Percentiles rank a stretch among this genome's conserved stretches.
phyloP scores from a whole-genome alignment of 2,797 vertebrate species.

The Mormyrops boulengeri region DNA sequence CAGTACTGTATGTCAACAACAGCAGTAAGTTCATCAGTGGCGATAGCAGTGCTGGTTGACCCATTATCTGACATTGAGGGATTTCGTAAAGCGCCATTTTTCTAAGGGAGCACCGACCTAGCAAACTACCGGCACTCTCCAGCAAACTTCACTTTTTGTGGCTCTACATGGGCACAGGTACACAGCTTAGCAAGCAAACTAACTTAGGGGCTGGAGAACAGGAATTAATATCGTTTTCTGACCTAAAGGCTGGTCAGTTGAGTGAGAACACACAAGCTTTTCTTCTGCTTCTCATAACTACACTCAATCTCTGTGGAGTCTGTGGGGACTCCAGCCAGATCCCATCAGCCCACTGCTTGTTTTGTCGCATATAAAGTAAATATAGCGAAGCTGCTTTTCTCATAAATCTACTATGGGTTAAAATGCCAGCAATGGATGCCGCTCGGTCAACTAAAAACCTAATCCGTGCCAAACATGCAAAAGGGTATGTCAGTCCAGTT shows the following conservation, averaged over 20 bases:
- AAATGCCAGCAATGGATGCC: neutral
- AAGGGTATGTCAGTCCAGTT: neutral
- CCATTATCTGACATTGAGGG: neutral
- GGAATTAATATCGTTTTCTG: neutral
- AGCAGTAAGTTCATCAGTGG: neutral
- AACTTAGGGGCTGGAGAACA: neutral
- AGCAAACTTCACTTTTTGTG: neutral
- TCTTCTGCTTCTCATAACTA: neutral
- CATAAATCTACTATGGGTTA: neutral
- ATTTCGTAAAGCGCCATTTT: neutral
- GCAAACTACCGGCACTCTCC: neutral
- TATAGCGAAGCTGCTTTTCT: neutral
- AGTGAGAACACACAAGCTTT: neutral
- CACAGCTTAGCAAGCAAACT: neutral
- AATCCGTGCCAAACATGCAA: neutral
- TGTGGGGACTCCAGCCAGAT: neutral
- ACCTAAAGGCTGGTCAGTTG: neutral
- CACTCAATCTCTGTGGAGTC: neutral
- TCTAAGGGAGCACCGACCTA: neutral
- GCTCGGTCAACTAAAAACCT: neutral
- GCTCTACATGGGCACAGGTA: neutral
- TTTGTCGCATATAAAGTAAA: neutral
- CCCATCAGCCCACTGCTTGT: neutral
- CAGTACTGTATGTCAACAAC: neutral
- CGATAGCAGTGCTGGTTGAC: neutral